Evolutionary conservation across 2,113 vertebrate genomes (phyloP), one percentile per base, ranked within the genome.

Genomic region (Sebastes schlegelii): DNA sequence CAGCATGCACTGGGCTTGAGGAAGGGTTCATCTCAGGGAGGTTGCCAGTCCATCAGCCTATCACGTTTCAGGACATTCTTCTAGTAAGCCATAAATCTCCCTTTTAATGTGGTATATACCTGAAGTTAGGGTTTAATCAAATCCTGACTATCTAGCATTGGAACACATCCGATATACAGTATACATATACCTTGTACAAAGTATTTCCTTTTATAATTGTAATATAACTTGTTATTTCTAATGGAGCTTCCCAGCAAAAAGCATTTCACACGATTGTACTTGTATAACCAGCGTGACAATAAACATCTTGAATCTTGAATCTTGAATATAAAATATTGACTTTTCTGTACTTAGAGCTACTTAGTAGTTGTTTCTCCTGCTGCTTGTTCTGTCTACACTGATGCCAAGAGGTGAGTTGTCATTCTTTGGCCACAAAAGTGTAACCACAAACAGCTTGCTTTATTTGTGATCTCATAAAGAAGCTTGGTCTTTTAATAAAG

Each of bases 31-130:
- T 21, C 26, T 21, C 42, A n/a, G 40, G 74, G 58, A 48, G n/a
- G 52, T 40, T 70, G 61, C 69, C 63, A 82, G 40, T 75, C 21
- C 46, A 58, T 79, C 23, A 69, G 65, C n/a, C 14, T 16, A 67
- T 83, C 42, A 42, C 42, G 13, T 71, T 74, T 71, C 43, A 75
- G 46, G 55, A 43, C 21, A 84, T 74, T 16, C 68, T 23, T 79
- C 49, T 34, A 11, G 6, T 13, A 51, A 73, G 43, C 51, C 40
- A 49, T 72, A 45, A 48, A 64, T 67, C 42, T 79, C 23, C 4
- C 17, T 60, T 78, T 68, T 58, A 58, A 21, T 12, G 19, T 62
- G 63, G 23, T 14, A 4, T 61, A 46, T 55, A 54, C 45, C 42
- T 55, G 4, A 74, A n/a, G 6, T 0, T 8, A 43, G 16, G 5